A percentile compares a stretch with the other conserved stretches of the same genome.
These are phyloP conservation scores for Teinopalpus imperialis DNA, from an alignment of 2,888 invertebrate genomes.

Conservation along the genomic window DNA sequence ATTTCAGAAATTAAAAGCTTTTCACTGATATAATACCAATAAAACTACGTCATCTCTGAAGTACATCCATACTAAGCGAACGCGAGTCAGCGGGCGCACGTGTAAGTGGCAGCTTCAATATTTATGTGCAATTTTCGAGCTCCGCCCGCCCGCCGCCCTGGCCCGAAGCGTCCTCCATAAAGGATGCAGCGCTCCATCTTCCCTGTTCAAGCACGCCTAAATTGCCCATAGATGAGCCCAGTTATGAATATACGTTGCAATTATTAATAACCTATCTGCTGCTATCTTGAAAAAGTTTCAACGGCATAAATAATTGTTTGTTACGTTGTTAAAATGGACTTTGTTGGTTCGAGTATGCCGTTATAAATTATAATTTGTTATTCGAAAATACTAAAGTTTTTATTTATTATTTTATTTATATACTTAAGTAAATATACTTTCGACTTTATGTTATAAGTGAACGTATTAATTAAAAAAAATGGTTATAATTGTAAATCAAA, in stretches of 20 bases:
- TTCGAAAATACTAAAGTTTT: too few species aligned
- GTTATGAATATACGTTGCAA: slow-evolving; percentile 45
- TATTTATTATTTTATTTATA: too few species aligned
- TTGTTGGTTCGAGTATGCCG: too few species aligned
- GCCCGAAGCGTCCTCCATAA: slow-evolving; percentile 51
- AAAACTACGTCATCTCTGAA: too few species aligned
- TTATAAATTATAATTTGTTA: too few species aligned
- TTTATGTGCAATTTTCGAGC: slow-evolving; percentile 79
- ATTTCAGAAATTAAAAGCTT: too few species aligned
- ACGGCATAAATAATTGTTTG: slow-evolving; percentile 9
- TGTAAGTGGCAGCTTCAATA: slow-evolving; percentile 83
- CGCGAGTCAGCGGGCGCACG: slow-evolving; percentile 69
- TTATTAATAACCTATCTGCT: slow-evolving; percentile 25
- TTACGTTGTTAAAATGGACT: slow-evolving; percentile 1
- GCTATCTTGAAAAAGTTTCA: slow-evolving; percentile 11
- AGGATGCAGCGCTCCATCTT: slow-evolving; percentile 70
- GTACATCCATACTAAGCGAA: slow-evolving; percentile 47
- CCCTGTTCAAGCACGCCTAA: slow-evolving; percentile 47
- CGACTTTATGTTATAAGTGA: too few species aligned
- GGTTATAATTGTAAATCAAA: too few species aligned
- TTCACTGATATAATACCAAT: too few species aligned
- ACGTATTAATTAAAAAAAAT: too few species aligned
- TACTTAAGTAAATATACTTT: too few species aligned
- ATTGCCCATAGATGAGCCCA: slow-evolving; percentile 71
- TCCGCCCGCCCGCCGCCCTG: slow-evolving; percentile 42